Percentiles rank a stretch among this genome's conserved stretches.
These are phyloP conservation scores for Tenthredo amoena DNA, from an alignment of 2,888 invertebrate species.

Conservation along the genomic window DNA sequence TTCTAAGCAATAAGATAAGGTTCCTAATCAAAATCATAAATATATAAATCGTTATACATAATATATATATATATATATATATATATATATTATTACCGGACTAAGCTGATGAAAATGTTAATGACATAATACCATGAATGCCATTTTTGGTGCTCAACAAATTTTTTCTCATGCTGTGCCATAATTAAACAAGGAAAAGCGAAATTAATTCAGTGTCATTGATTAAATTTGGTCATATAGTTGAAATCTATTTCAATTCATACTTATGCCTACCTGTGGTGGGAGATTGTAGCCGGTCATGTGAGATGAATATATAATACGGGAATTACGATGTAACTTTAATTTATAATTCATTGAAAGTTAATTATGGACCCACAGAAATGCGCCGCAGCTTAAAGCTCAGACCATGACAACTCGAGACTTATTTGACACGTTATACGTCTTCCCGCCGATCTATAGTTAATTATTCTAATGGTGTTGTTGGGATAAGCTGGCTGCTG, in stretches of 20 bases:
- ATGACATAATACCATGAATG: background rate
- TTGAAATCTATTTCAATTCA: background rate
- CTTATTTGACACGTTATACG: background rate
- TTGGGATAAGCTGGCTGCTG: background rate
- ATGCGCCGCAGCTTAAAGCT: background rate
- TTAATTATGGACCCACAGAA: background rate
- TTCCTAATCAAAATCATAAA: conserved; percentile 36
- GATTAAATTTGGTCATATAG: background rate
- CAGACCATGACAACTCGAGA: background rate
- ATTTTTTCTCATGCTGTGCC: background rate
- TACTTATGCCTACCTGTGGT: background rate
- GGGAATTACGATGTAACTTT: background rate
- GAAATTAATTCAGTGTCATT: background rate
- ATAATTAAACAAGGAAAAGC: background rate
- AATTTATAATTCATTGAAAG: background rate
- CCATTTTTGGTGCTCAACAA: background rate
- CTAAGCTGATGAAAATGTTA: background rate
- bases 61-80: background rate
- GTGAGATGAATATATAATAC: background rate
- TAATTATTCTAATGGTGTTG: background rate
- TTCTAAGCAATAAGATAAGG: conserved; percentile 22
- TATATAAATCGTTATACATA: background rate
- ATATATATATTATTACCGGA: background rate
- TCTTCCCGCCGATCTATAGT: background rate
- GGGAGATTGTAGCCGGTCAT: background rate